Base-by-base conservation (phyloP, 2,888 invertebrate genomes). In the Acronicta psi region DNA sequence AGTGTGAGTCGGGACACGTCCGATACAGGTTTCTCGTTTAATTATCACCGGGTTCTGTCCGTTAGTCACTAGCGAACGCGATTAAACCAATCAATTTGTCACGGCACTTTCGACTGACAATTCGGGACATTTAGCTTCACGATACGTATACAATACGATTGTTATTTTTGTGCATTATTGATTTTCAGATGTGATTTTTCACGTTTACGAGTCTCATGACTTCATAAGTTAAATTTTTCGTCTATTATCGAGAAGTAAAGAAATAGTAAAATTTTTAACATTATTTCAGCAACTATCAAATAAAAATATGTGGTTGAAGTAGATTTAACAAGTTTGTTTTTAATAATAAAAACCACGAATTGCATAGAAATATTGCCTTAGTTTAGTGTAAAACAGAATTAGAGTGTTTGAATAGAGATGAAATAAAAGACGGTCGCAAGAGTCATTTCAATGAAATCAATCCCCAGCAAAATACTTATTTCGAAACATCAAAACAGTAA, bases 11-110 rank as follows among this genome's bases (percentile, higher is more conserved):
- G 58, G 75, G 72, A 72, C 65, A 75, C 64, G 75, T 77, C 75
- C 65, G 56, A 72, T 66, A 72, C 75, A 75, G 72, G 78, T 77
- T 70, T 60, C 78, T 62, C 69, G 75, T 75, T 75, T 77, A 75
- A 75, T 75, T 75, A 75, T 75, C 75, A 77, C 69, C 43, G 72
- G 78, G 69, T 62, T 58, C 69, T 58, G 56, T 77, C 63, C 59
- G 75, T 77, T 75, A 77, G 63, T 75, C 73, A 75, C 66, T 75
- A 67, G 65, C 38, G 78, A 75, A 75, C 54, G 72, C 75, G 77
- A 80, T 80, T 80, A 76, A 73, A 73, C 75, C 77, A 74, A 73
- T 77, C 79, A 77, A 80, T 80, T 80, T 77, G 79, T 78, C 79
- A 78, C 77, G 66, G 69, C 57, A 61, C 62, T 79, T 71, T 77